These are phyloP conservation scores for Paedocypris sp. DNA, from an alignment of 2,113 vertebrate species.

Conservation along the genomic window DNA sequence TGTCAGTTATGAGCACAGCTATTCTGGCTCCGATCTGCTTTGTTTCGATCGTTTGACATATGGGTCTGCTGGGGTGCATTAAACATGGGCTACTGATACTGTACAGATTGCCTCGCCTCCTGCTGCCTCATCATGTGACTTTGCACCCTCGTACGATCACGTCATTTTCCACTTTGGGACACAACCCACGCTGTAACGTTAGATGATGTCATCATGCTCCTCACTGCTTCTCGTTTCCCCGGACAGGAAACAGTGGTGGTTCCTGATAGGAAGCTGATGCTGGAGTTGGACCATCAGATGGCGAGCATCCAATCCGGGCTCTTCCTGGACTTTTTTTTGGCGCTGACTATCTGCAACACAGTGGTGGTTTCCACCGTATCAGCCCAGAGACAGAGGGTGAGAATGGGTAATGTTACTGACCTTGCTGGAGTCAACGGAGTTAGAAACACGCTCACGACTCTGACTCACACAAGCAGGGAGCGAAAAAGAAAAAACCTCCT, in stretches of 20 bases:
- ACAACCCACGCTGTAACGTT: conserved; percentile 3
- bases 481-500: conserved; percentile 13
- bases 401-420: conserved; percentile 34
- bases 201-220: conserved; percentile 14
- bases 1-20: conserved; percentile 50
- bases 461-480: no score
- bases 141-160: background rate
- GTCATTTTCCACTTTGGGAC: background rate
- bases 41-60: conserved; percentile 55
- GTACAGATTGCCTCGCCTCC: conserved; percentile 38
- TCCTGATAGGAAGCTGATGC: conserved; percentile 73
- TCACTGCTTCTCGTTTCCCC: conserved; percentile 20
- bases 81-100: conserved; percentile 47
- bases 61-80: conserved; percentile 59
- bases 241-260: conserved; percentile 80
- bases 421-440: conserved; percentile 26
- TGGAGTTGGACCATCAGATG: conserved; percentile 54
- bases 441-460: conserved; percentile 27
- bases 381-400: conserved; percentile 77
- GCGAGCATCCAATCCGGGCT: conserved; percentile 42
- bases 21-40: conserved; percentile 48
- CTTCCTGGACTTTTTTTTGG: conserved; percentile 84
- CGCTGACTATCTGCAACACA: conserved; percentile 89
- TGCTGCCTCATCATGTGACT: background rate
- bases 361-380: conserved; percentile 87